Percentiles rank a stretch among this genome's conserved stretches.
Evolutionary conservation across 2,113 vertebrate species (phyloP).

Genomic region (Phocoena sinus): DNA sequence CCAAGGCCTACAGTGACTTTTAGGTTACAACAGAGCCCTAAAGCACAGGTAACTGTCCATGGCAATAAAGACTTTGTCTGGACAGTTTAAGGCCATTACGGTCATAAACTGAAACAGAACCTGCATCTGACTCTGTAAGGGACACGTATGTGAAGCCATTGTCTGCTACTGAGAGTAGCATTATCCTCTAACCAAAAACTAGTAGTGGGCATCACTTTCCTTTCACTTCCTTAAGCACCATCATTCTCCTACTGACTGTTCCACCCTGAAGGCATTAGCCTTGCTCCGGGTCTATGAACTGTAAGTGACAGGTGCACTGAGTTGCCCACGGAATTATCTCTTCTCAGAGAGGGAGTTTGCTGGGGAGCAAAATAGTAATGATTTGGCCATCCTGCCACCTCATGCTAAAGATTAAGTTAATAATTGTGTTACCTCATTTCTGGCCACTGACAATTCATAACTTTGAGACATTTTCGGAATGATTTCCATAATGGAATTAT

Average conservation of each 20-base stretch:
- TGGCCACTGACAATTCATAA: background rate
- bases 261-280: background rate
- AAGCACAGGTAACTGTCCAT: background rate
- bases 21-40: background rate
- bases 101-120: background rate
- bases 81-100: background rate
- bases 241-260: background rate
- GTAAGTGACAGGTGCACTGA: background rate
- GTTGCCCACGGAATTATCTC: background rate
- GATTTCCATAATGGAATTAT: background rate
- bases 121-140: background rate
- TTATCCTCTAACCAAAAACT: background rate
- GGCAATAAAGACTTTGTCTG: background rate
- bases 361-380: background rate
- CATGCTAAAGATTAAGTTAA: background rate
- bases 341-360: background rate
- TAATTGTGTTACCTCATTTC: background rate
- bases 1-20: background rate
- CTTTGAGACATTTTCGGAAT: background rate
- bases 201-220: background rate
- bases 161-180: background rate
- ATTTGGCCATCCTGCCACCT: background rate
- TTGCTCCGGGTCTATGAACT: background rate
- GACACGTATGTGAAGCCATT: background rate
- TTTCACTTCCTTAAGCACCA: background rate